Evolutionary conservation across 2,797 vertebrate species (phyloP), one percentile per base, ranked within the genome.

Genomic region (Spondyliosoma cantharus): DNA sequence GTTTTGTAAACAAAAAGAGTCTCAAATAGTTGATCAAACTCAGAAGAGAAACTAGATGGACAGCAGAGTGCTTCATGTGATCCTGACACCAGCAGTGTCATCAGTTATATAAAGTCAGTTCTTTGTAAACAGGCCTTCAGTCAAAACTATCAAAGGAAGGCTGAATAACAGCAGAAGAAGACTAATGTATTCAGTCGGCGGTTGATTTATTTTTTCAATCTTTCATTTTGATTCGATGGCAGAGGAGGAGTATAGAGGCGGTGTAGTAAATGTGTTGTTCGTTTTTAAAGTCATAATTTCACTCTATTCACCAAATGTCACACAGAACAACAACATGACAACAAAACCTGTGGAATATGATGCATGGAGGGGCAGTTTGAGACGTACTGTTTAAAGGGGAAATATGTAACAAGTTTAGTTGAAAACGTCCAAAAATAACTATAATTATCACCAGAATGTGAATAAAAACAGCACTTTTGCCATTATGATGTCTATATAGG

Each of bases 1-100:
- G 52, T 29, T 53, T 24, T 59, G n/a, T 22, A 1, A 80, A 76
- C 37, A 60, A 63, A 77, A 56, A 62, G 7, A 53, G 42, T 19
- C 24, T 7, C 16, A 65, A 56, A 11, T 29, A 53, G 43, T 16
- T 4, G 22, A 54, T 32, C 19, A 17, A 60, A 73, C 67, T 62
- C 24, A 2, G 43, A 43, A 57, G 19, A 22, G 64, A 27, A 68
- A 42, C 37, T 65, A 52, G 42, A 14, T 25, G 12, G 17, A 27
- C 32, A 60, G 22, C 20, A 37, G 9, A 37, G 37, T 37, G 37
- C 8, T 53, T 29, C 3, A 48, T 24, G 3, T 25, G 16, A 54
- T 63, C n/a, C 43, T 3, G 14, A 65, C 20, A 29, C 50, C 37
- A 37, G 9, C 37, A 37, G 7, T 2, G 8, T 17, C 14, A 43